These are phyloP conservation scores for Vombatus ursinus DNA, from an alignment of 2,113 vertebrate species.

Conservation along the genomic window DNA sequence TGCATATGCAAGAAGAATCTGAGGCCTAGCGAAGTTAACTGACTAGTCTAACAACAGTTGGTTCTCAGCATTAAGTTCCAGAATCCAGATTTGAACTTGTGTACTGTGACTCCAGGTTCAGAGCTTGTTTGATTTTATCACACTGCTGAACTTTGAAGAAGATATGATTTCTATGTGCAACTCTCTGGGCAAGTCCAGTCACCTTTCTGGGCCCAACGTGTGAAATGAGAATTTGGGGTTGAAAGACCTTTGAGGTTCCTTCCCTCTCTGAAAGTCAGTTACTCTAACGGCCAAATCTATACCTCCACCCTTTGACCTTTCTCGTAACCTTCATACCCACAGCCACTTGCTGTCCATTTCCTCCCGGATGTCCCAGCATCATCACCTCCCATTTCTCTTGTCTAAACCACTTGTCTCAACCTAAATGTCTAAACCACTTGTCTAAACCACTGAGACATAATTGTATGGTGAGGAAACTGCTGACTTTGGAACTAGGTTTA, in stretches of 20 bases:
- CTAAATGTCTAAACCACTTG: background rate
- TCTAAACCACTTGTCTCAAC: background rate
- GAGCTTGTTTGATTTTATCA: background rate
- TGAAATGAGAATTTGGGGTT: background rate
- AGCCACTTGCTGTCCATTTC: background rate
- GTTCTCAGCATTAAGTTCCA: background rate
- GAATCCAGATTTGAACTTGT: background rate
- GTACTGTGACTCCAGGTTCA: background rate
- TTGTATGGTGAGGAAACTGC: background rate
- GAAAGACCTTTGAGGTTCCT: background rate
- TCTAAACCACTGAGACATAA: background rate
- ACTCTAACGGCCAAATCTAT: background rate
- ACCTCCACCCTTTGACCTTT: background rate
- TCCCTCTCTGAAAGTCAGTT: background rate
- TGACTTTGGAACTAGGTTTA: background rate
- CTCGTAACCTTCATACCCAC: background rate
- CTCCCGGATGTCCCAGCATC: background rate
- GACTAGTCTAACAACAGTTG: background rate
- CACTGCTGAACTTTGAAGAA: background rate
- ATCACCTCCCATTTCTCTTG: background rate
- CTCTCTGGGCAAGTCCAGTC: background rate
- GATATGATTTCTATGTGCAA: background rate
- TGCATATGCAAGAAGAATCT: background rate
- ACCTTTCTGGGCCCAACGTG: background rate
- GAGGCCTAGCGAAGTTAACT: background rate